Base-by-base conservation (phyloP, 2,113 vertebrate genomes). In the Vicugna pacos region DNA sequence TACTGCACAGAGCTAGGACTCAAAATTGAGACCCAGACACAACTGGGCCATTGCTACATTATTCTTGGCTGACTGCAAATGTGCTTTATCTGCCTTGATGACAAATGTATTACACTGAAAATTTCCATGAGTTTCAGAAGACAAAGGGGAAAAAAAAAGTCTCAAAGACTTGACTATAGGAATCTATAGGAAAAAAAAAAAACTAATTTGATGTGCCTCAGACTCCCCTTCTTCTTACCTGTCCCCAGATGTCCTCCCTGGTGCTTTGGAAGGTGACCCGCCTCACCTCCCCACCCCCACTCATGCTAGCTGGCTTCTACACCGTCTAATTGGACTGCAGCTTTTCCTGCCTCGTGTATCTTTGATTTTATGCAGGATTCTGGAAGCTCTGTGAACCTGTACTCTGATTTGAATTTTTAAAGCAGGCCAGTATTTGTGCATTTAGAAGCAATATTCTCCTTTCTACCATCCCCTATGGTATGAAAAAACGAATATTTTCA, bases 401-500 rank as follows among this genome's bases (percentile, higher is more conserved):
- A 60, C n/a, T 95, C 70, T 75, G 84, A 91, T 69, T 76, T 89
- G 52, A 95, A 95, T 97, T 93, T 91, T 93, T 94, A 84, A 97
- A 90, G 30, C 65, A n/a, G 64, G 62, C 80, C 75, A 93, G 70
- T 80, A 87, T 90, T 94, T 90, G 69, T 80, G 48, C 64, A 79
- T 83, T 95, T 88, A 88, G 85, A 92, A 95, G 16, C 62, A 90
- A 87, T 46, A 91, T 16, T 89, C 67, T 46, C 89, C 93, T 67
- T 93, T 76, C 50, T 38, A 35, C 30, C 48, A 58, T 26, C 6
- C 9, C n/a, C 38, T 81, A 15, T n/a, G 32, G 69, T 54, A 72
- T 50, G 48, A 50, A 80, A 93, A 85, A 81, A 81, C 38, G 35
- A 85, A 69, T 56, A 62, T 38, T 85, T 91, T 54, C 58, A 85